Conservation (phyloP, 2,113 vertebrate species). For the Agelaius phoeniceus region DNA sequence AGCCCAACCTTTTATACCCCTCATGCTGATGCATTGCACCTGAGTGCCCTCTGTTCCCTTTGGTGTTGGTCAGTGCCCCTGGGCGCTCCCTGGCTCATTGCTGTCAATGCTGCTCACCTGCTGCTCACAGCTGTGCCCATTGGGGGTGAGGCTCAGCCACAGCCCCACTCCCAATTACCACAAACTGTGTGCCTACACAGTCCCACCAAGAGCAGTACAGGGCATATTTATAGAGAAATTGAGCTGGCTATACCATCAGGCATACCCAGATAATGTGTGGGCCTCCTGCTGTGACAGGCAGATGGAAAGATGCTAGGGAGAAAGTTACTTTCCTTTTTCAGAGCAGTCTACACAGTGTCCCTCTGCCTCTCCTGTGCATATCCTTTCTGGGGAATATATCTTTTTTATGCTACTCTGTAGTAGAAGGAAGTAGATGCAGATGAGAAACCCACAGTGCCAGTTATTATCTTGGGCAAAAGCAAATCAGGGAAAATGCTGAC, state of each 20-base stretch:
- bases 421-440: neutral
- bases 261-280: neutral
- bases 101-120: neutral
- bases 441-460: neutral
- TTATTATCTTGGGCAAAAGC: neutral
- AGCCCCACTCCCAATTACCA: neutral
- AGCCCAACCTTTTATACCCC: neutral
- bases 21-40: neutral
- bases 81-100: neutral
- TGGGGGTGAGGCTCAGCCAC: neutral
- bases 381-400: neutral
- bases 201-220: neutral
- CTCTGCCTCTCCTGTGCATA: rapidly evolving
- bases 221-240: neutral
- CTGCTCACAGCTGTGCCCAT: neutral
- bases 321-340: neutral
- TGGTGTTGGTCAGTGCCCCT: neutral
- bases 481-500: neutral
- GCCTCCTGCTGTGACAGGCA: neutral
- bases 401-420: neutral
- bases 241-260: neutral
- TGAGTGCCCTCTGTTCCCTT: neutral
- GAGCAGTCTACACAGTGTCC: neutral
- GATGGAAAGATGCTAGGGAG: neutral
- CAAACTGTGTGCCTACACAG: neutral